phyloP scores from a whole-genome alignment of 2,113 vertebrate genomes.

The Triplophysa siluroides region DNA sequence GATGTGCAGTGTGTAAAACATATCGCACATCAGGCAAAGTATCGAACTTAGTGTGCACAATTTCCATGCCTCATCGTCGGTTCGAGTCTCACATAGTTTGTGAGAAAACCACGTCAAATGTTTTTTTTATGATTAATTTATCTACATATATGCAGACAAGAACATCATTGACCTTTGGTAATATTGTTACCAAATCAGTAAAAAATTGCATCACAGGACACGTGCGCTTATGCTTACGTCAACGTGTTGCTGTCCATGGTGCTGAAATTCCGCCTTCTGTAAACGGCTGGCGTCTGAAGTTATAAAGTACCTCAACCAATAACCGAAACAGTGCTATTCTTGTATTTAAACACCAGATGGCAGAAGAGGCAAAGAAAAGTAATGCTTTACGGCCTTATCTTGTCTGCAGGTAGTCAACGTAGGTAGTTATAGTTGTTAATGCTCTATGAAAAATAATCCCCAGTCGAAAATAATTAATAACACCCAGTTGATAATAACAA shows the following conservation, averaged over 20 bases:
- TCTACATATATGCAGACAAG: no score
- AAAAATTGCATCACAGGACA: no score
- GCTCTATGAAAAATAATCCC: not conserved
- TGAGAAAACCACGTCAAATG: no score
- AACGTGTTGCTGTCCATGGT: slow-evolving; percentile 12
- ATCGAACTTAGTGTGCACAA: no score
- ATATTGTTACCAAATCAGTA: no score
- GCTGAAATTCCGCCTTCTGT: not conserved
- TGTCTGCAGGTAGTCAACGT: not conserved
- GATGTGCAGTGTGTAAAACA: no score
- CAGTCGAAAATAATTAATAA: not conserved
- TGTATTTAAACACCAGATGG: slow-evolving; percentile 10
- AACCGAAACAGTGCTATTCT: not conserved
- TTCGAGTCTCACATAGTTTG: no score
- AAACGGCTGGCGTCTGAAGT: no score
- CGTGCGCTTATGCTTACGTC: not conserved
- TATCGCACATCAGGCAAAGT: no score
- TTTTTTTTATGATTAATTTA: no score
- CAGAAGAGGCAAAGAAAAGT: not conserved
- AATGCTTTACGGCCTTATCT: not conserved
- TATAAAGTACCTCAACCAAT: not conserved
- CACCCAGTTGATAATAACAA: not conserved
- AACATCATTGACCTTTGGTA: no score
- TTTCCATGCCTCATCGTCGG: no score
- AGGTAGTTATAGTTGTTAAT: not conserved